Evolutionary conservation across 1,140 invertebrate species (phyloP), one percentile per base, ranked within the genome.

Genomic region (Paraescarpia echinospica): DNA sequence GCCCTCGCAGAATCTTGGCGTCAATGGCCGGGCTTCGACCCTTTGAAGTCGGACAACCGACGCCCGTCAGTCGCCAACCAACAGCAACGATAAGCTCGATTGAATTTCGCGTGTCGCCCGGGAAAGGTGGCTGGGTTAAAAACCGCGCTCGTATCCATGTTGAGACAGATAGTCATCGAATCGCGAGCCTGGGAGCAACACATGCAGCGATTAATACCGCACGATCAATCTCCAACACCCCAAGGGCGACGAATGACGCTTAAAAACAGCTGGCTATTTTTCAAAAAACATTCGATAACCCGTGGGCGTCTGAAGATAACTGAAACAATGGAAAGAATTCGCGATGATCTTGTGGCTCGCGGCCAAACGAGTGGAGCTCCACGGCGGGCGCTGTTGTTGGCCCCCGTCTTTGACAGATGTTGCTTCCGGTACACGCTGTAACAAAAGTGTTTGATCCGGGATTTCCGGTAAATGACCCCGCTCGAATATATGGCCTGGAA

Each of bases 51-150:
- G 59, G 59, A 2, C 59, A 77, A 27, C 27, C 59, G 22, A 27
- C 59, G 59, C 59, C 59, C 59, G 59, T 77, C 59, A 77, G 59
- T 77, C 59, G 59, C 59, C 59, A 77, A 77, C 59, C 59, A 77
- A 77, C 59, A 5, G 59, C 59, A 12, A 77, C 59, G 59, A 77
- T 77, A 77, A 77, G 59, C 59, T 77, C 59, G 59, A 77, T 77
- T 77, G 59, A 77, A 77, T 77, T 77, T 77, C 59, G 59, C 22
- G 14, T 77, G 59, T 77, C 59, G 59, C 59, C 22, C 12, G 59
- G 59, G 59, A 77, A 77, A 77, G 59, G 59, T 27, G 59, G 59
- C 59, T 27, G 59, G 59, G 59, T 77, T 12, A 77, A 77, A 77
- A 77, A 77, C 59, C 8, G 59, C 59, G 27, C 59, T 77, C 59